phyloP scores from a whole-genome alignment of 2,113 vertebrate genomes.

The Arenaria interpres region DNA sequence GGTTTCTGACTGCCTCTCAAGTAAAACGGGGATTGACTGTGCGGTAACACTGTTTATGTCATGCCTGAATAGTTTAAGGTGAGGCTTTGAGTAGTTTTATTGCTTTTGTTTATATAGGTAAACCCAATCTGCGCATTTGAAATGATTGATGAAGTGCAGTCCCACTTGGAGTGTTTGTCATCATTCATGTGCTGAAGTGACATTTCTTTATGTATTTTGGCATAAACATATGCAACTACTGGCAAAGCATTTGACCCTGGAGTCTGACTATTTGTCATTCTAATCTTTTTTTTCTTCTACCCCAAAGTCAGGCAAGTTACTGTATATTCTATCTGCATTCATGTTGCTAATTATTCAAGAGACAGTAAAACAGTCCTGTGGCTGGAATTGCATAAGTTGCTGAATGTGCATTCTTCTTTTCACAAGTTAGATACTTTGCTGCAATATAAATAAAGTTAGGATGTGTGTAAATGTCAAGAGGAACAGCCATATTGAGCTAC shows the following conservation, averaged over 20 bases:
- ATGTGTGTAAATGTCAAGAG: slow-evolving; percentile 62
- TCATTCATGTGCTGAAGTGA: slow-evolving; percentile 86
- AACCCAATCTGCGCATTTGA: slow-evolving; percentile 81
- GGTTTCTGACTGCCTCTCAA: slow-evolving; percentile 70
- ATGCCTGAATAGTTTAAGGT: slow-evolving; percentile 80
- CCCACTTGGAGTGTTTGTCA: slow-evolving; percentile 84
- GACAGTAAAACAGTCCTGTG: slow-evolving; percentile 70
- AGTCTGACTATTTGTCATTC: slow-evolving; percentile 86
- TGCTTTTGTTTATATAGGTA: slow-evolving; percentile 85
- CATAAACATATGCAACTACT: slow-evolving; percentile 88
- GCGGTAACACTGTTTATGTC: slow-evolving; percentile 75
- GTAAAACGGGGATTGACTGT: slow-evolving; percentile 75
- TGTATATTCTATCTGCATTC: slow-evolving; percentile 70
- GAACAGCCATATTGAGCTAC: slow-evolving; percentile 53
- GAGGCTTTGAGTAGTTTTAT: slow-evolving; percentile 79
- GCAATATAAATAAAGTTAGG: slow-evolving; percentile 73
- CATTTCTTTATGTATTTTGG: slow-evolving; percentile 89
- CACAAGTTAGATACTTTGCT: slow-evolving; percentile 38
- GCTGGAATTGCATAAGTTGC: slow-evolving; percentile 64
- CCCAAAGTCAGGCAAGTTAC: slow-evolving; percentile 77
- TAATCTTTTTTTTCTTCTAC: slow-evolving; percentile 68
- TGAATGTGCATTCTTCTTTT: slow-evolving; percentile 71
- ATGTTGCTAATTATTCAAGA: slow-evolving; percentile 77
- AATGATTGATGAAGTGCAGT: slow-evolving; percentile 85
- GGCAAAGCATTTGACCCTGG: slow-evolving; percentile 85